phyloP scores from a whole-genome alignment of 2,888 invertebrate species.

The Tenthredo scrophulariae region DNA sequence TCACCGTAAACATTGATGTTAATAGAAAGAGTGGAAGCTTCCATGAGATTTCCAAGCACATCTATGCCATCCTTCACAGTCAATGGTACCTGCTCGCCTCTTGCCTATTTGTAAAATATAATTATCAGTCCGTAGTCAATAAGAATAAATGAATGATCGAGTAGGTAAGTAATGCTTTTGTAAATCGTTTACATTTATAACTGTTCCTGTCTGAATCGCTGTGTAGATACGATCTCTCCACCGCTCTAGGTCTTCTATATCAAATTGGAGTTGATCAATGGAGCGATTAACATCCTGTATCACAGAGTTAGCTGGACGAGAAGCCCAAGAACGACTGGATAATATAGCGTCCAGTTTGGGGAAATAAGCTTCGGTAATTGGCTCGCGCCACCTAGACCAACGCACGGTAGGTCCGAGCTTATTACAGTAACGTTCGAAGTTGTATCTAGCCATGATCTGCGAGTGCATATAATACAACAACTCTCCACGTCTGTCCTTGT shows the following conservation, averaged over 20 bases:
- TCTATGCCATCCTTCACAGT: constrained; percentile 71
- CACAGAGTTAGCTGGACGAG: constrained; percentile 61
- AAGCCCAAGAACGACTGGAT: constrained; percentile 71
- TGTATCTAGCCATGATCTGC: constrained; percentile 76
- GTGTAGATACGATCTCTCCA: constrained; percentile 75
- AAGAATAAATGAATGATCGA: background rate
- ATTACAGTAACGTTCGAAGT: constrained; percentile 71
- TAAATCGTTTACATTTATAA: constrained; percentile 58
- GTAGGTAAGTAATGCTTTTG: background rate
- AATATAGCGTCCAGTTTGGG: constrained; percentile 73
- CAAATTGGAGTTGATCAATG: constrained; percentile 61
- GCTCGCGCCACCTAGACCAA: constrained; percentile 66
- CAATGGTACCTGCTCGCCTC: constrained; percentile 65
- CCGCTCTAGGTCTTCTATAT: constrained; percentile 70
- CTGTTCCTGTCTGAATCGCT: constrained; percentile 73
- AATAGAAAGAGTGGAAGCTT: constrained; percentile 65
- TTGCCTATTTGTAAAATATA: constrained; percentile 48
- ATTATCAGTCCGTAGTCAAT: background rate
- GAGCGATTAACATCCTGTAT: constrained; percentile 64
- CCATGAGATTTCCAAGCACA: constrained; percentile 72
- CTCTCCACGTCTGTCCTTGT: constrained; percentile 75
- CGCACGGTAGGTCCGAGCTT: constrained; percentile 64
- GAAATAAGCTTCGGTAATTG: constrained; percentile 72
- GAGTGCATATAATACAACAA: constrained; percentile 77
- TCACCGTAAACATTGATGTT: constrained; percentile 66